Base-by-base conservation (phyloP, 2,797 vertebrate genomes). In the Micropoecilia bifurca region DNA sequence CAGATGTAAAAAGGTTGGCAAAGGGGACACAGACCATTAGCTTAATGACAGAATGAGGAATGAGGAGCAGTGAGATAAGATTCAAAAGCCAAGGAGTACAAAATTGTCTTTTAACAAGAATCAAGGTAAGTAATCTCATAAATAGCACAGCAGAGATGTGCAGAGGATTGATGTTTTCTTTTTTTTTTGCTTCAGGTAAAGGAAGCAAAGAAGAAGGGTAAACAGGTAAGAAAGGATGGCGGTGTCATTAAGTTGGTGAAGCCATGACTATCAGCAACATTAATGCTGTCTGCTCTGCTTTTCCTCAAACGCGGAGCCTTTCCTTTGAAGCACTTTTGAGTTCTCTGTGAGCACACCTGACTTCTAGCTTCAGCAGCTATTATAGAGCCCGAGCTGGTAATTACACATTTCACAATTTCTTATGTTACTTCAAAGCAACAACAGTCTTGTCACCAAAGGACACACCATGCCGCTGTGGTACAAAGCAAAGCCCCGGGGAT, bases 21-120 rank as follows among this genome's bases (percentile, higher is more conserved):
- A 94, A 89, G 90, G 92, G 95, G 96, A 96, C 92, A 95, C 96
- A 96, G 92, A 88, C 93, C 96, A 97, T 97, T 97, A 97, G 95
- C 92, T 93, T 96, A 96, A 95, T 86, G 95, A 97, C 96, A 97
- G 95, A 91, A 96, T 96, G 96, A 97, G 95, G 88, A 91, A 96
- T 96, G 96, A 97, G 95, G 88, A 93, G 95, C 88, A 91, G 83
- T 84, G 88, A 92, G 93, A 93, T 90, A 77, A 90, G 88, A 94
- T 96, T 95, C 95, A 95, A 94, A 95, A 95, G 91, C 91, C 75
- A 79, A 90, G 90, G 87, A 90, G 81, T 95, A 93, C 93, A 93
- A 93, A 91, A 91, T 95, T 88, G 89, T 89, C 92, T 90, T 92
- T 91, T 91, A 92, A 93, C 93, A 91, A 91, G 94, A 95, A 93